Conservation (phyloP, 2,797 vertebrate species). For the Girardinus metallicus region DNA sequence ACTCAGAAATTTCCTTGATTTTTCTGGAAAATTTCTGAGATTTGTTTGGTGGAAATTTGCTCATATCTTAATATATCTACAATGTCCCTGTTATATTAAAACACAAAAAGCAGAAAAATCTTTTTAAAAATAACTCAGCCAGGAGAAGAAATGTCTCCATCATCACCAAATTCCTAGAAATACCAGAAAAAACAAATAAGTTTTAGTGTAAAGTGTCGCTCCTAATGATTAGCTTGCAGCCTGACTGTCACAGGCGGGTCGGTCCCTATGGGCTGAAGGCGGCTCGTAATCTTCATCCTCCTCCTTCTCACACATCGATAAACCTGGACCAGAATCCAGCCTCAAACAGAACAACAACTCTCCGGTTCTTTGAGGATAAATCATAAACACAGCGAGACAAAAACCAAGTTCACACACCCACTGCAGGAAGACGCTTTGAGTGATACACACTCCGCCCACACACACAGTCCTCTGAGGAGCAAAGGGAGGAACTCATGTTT, state of each 20-base stretch:
- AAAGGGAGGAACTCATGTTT: neutral
- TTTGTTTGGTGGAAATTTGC: too few species aligned
- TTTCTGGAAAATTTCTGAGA: too few species aligned
- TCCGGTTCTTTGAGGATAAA: slow-evolving; percentile 14
- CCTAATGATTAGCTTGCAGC: slow-evolving; percentile 22
- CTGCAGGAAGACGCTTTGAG: slow-evolving; percentile 19
- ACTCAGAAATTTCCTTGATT: too few species aligned
- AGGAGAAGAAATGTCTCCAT: neutral
- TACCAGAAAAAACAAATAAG: slow-evolving; percentile 8
- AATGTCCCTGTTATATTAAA: too few species aligned
- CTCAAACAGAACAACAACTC: slow-evolving; percentile 26
- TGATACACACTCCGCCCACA: slow-evolving; percentile 47
- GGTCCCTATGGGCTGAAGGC: slow-evolving; percentile 40
- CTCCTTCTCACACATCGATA: slow-evolving; percentile 67
- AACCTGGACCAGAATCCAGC: slow-evolving; percentile 54
- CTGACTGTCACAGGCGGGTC: slow-evolving; percentile 37
- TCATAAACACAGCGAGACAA: slow-evolving; percentile 11
- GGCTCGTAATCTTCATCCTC: slow-evolving; percentile 48
- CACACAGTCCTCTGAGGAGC: slow-evolving; percentile 40
- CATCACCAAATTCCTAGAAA: slow-evolving; percentile 5
- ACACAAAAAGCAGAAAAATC: neutral
- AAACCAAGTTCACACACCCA: slow-evolving; percentile 8
- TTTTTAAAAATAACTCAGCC: neutral
- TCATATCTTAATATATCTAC: too few species aligned
- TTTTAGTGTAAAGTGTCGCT: slow-evolving; percentile 11